A percentile compares a stretch with the other conserved stretches of the same genome.
These are phyloP conservation scores for Lophotriccus pileatus DNA, from an alignment of 2,797 vertebrate species.

Conservation along the genomic window DNA sequence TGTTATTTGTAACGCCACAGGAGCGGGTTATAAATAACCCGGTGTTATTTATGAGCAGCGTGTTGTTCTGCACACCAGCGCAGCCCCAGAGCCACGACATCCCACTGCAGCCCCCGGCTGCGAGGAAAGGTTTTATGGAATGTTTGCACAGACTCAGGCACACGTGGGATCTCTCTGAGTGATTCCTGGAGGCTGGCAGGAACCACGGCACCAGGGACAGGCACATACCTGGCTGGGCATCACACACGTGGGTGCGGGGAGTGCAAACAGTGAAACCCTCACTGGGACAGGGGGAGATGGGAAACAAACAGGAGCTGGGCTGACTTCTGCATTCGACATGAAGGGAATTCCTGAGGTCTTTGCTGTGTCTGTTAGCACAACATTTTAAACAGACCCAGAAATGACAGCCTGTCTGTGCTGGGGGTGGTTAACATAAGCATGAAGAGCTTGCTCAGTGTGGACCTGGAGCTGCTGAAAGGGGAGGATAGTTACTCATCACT, in stretches of 20 bases:
- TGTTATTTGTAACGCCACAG: background rate
- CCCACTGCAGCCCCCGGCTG: background rate
- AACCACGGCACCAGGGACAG: rapidly evolving
- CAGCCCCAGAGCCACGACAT: background rate
- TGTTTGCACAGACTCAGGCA: background rate
- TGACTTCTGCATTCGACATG: rapidly evolving
- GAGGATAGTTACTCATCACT: background rate
- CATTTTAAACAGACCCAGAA: background rate
- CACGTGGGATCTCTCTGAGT: rapidly evolving
- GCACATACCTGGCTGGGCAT: rapidly evolving
- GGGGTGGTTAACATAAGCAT: background rate
- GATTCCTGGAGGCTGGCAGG: background rate
- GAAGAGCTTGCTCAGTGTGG: background rate
- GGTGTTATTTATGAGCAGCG: background rate
- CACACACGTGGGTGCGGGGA: rapidly evolving
- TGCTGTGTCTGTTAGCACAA: background rate
- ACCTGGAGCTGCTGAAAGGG: background rate
- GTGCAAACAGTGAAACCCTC: rapidly evolving
- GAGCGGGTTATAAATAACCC: background rate
- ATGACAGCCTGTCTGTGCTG: background rate
- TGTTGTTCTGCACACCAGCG: background rate
- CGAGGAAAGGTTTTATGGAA: rapidly evolving
- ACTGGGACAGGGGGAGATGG: rapidly evolving
- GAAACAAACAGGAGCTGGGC: background rate
- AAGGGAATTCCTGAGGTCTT: background rate